phyloP scores from a whole-genome alignment of 2,888 invertebrate species.

The Helicoverpa assulta region DNA sequence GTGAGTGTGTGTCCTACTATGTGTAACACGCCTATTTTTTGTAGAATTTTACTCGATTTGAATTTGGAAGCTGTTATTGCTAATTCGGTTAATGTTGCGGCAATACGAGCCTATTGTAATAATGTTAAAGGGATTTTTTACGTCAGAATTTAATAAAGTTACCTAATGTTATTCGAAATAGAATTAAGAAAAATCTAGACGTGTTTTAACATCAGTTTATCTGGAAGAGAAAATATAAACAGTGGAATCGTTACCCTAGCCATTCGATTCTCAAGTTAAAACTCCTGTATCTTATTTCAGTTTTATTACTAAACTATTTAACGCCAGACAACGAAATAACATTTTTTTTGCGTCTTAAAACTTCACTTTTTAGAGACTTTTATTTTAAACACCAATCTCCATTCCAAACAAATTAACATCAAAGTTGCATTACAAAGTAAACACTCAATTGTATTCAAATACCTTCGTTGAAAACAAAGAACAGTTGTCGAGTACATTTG shows the following conservation, averaged over 20 bases:
- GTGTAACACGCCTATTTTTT: constrained; percentile 13
- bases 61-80: neutral
- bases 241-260: neutral
- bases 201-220: neutral
- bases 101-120: too few species aligned
- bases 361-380: neutral
- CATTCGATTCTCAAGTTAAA: neutral
- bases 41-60: neutral
- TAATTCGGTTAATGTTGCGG: neutral
- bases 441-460: constrained; percentile 23
- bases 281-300: neutral
- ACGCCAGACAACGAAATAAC: too few species aligned
- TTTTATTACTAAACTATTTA: neutral
- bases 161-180: too few species aligned
- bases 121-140: too few species aligned
- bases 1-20: constrained; percentile 19
- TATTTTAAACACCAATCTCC: neutral
- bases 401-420: neutral
- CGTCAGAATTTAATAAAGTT: too few species aligned
- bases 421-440: constrained; percentile 2
- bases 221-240: neutral
- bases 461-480: constrained; percentile 14
- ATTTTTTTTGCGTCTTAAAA: neutral
- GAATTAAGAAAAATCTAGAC: too few species aligned
- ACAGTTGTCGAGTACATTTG: constrained; percentile 8